Conservation (phyloP, 2,113 vertebrate genomes). For the Panurus biarmicus region DNA sequence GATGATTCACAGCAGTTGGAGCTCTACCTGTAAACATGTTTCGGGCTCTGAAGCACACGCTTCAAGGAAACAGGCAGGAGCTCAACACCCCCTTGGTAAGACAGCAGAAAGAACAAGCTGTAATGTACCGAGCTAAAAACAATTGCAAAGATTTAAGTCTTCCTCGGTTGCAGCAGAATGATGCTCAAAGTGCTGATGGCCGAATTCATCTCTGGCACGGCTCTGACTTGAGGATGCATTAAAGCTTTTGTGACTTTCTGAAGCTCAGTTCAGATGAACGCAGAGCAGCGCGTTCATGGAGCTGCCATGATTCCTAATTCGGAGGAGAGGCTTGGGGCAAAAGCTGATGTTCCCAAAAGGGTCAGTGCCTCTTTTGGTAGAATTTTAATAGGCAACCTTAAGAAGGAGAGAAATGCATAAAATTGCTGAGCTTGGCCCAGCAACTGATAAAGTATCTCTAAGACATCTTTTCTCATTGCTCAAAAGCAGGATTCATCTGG, state of each 20-base stretch:
- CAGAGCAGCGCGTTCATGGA: neutral
- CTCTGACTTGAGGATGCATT: neutral
- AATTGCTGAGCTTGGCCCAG: neutral
- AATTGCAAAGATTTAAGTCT: neutral
- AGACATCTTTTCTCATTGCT: neutral
- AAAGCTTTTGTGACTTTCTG: conserved; percentile 4
- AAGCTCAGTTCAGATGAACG: neutral
- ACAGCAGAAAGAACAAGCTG: conserved; percentile 7
- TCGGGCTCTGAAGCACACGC: neutral
- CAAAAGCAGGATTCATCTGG: neutral
- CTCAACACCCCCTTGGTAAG: neutral
- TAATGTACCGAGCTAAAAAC: conserved; percentile 22
- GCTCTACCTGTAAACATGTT: neutral
- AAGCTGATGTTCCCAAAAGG: neutral
- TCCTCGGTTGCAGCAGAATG: neutral
- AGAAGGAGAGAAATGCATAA: neutral
- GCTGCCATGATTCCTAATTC: neutral
- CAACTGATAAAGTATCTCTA: neutral
- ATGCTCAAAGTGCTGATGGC: neutral
- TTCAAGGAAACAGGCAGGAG: neutral
- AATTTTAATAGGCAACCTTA: neutral
- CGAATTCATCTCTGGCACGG: neutral
- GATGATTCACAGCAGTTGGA: neutral
- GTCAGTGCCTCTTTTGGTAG: neutral
- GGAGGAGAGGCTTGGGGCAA: neutral